These are phyloP conservation scores for Thumatha senex DNA, from an alignment of 2,888 invertebrate species.

Conservation along the genomic window DNA sequence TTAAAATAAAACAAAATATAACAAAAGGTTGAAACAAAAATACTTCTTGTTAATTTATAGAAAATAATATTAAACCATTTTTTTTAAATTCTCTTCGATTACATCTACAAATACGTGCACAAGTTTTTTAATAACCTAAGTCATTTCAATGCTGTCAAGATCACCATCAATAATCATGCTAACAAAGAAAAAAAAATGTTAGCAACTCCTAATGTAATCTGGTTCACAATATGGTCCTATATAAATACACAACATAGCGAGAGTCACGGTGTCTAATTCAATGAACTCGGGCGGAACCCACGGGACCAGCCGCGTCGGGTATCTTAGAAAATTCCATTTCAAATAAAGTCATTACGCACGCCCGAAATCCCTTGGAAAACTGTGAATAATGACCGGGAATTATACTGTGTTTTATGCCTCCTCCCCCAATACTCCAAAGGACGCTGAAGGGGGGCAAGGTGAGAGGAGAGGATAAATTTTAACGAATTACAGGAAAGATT, in stretches of 20 bases:
- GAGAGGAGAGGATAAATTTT: slow-evolving; percentile 47
- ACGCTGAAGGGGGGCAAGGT: slow-evolving; percentile 10
- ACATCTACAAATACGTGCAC: too few relatives aligned
- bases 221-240: background rate
- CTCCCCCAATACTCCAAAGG: slow-evolving; percentile 25
- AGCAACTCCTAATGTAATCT: background rate
- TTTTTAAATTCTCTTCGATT: too few relatives aligned
- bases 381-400: slow-evolving; percentile 69
- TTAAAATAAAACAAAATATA: too few relatives aligned
- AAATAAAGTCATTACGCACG: slow-evolving; percentile 64
- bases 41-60: too few relatives aligned
- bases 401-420: slow-evolving; percentile 67
- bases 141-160: background rate
- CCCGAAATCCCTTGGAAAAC: slow-evolving; percentile 56
- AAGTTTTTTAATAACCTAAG: too few relatives aligned
- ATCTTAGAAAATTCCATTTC: slow-evolving; percentile 57
- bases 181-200: background rate
- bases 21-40: too few relatives aligned
- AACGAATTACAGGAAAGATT: slow-evolving; percentile 63
- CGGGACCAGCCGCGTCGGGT: slow-evolving; percentile 30
- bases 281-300: slow-evolving; percentile 18
- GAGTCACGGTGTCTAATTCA: slow-evolving; percentile 27
- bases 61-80: too few relatives aligned
- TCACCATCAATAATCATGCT: background rate
- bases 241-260: background rate